A percentile compares a stretch with the other conserved stretches of the same genome.
These are phyloP conservation scores for Odocoileus hemionus DNA, from an alignment of 2,113 vertebrate species.

Conservation along the genomic window DNA sequence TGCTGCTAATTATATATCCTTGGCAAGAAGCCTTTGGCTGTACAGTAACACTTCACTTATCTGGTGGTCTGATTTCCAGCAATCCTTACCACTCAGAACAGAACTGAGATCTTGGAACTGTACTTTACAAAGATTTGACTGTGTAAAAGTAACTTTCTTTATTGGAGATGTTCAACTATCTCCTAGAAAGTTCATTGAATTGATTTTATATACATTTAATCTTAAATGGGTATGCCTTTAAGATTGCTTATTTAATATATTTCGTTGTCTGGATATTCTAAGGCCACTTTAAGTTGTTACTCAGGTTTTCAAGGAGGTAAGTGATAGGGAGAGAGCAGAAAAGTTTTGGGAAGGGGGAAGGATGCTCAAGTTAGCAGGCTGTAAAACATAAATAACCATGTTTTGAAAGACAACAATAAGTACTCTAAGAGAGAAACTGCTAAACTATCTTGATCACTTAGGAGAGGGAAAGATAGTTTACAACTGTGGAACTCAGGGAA, in stretches of 20 bases:
- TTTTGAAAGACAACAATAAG: background rate
- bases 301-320: background rate
- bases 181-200: background rate
- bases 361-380: background rate
- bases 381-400: background rate
- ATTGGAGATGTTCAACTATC: background rate
- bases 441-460: background rate
- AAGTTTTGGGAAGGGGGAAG: background rate
- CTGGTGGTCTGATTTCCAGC: slow-evolving; percentile 48
- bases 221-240: background rate
- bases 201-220: slow-evolving; percentile 5
- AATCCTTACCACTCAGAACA: slow-evolving; percentile 28
- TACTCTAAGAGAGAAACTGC: background rate
- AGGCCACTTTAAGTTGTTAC: background rate
- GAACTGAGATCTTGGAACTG: background rate
- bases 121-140: background rate
- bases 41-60: slow-evolving; percentile 36
- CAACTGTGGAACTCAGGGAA: background rate
- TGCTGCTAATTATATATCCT: slow-evolving; percentile 64
- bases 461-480: background rate
- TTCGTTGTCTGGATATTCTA: background rate
- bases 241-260: background rate
- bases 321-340: background rate
- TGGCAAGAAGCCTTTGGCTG: slow-evolving; percentile 47
- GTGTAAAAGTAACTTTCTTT: background rate